Evolutionary conservation across 64 coral and sea anemone genomes (phyloP), one percentile per base, ranked within the genome.

Genomic region (Dendrophyllia cribrosa): DNA sequence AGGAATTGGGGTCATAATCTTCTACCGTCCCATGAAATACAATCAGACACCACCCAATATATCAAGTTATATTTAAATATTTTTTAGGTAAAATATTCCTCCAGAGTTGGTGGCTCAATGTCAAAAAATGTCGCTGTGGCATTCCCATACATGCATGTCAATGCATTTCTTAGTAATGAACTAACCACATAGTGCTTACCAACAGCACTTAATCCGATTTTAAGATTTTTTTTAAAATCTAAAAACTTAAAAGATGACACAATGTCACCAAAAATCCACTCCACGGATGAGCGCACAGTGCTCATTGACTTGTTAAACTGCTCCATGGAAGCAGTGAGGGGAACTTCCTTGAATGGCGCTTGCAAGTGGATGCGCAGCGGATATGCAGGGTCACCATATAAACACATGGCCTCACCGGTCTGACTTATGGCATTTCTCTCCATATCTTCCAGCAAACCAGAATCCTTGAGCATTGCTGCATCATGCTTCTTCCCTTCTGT

Each of bases 71-170:
- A 51, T 59, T 75, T 72, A n/a, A n/a, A n/a, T n/a, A n/a, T n/a
- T n/a, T n/a, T n/a, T 74, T 72, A 84, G 55, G 51, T 44, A 70
- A 84, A 91, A 72, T 91, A 84, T 70, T 84, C 58, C 68, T 84
- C 65, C 59, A 91, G 53, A 43, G 89, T 61, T 73, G 89, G 89
- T 91, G 78, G 66, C 72, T 84, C 78, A 58, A 84, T 43, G 46
- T 58, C 50, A 74, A 91, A 84, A 78, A 71, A 84, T 73, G 66
- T 70, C 26, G 53, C 79, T 72, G 89, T 83, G 70, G 72, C 75
- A 51, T 91, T 91, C 61, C 89, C 89, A 91, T 91, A 91, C 76
- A 91, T 47, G 58, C 91, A 92, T 23, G 90, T 92, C 60, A 92
- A 75, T 60, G 91, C 91, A 86, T 92, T 92, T 66, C 91, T 23